Percentiles rank a stretch among this genome's conserved stretches.
These are phyloP conservation scores for Hirtodrosophila alboralis DNA, from an alignment of 2,888 invertebrate species.

Conservation along the genomic window DNA sequence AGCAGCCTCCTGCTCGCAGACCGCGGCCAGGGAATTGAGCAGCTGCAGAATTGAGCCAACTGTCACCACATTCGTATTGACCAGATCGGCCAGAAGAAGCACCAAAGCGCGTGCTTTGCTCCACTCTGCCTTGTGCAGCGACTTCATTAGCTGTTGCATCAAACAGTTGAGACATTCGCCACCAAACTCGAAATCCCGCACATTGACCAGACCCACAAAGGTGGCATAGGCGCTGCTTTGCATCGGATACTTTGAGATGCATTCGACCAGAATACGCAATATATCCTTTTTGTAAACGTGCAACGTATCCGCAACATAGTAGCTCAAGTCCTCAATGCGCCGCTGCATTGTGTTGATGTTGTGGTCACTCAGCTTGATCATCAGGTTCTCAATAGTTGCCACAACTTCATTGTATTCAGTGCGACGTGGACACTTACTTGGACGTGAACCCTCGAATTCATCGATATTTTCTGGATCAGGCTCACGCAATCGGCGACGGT, in stretches of 20 bases:
- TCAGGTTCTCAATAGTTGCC: constrained; percentile 6
- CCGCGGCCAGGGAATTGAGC: constrained; percentile 94
- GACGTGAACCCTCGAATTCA: not conserved
- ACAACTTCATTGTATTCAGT: constrained; percentile 12
- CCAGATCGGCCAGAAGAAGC: constrained; percentile 96
- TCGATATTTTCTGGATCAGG: not conserved
- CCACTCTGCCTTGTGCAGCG: constrained; percentile 94
- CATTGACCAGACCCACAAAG: constrained; percentile 96
- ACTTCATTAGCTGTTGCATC: constrained; percentile 95
- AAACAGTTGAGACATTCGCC: constrained; percentile 98
- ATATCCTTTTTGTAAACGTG: constrained; percentile 95
- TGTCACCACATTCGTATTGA: constrained; percentile 97
- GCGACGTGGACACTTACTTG: constrained; percentile 20
- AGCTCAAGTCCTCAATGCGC: constrained; percentile 96
- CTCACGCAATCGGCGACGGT: constrained; percentile 24
- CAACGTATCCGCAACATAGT: constrained; percentile 95
- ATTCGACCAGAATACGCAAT: constrained; percentile 94
- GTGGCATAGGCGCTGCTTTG: constrained; percentile 99
- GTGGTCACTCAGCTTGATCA: constrained; percentile 90
- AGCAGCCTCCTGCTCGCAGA: constrained; percentile 94
- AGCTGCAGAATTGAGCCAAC: constrained; percentile 94
- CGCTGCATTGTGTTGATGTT: constrained; percentile 96
- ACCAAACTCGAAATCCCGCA: constrained; percentile 98
- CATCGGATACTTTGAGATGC: constrained; percentile 96
- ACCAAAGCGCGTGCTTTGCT: constrained; percentile 93